A percentile compares a stretch with the other conserved stretches of the same genome.
Conservation (phyloP, 2,113 vertebrate genomes). For the Charina bottae region DNA sequence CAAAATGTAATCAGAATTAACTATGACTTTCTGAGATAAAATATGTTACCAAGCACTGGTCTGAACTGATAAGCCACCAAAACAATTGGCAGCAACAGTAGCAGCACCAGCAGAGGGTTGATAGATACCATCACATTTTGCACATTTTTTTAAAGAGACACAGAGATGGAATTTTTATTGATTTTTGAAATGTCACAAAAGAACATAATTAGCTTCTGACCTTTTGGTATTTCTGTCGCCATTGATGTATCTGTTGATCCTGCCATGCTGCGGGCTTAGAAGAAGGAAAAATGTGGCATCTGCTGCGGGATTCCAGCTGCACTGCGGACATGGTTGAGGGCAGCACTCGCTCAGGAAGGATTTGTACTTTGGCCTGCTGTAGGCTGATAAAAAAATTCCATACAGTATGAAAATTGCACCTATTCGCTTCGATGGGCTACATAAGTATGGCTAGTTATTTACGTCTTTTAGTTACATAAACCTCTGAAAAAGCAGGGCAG, state of each 20-base stretch:
- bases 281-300: slow-evolving; percentile 79
- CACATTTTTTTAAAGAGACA: background rate
- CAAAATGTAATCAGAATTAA: slow-evolving; percentile 11
- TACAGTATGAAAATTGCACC: background rate
- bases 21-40: background rate
- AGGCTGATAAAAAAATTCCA: slow-evolving; percentile 74
- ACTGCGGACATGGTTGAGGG: slow-evolving; percentile 88
- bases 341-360: slow-evolving; percentile 92
- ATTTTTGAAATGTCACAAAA: slow-evolving; percentile 12
- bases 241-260: slow-evolving; percentile 77
- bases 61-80: slow-evolving; percentile 6
- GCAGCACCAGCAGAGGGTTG: background rate
- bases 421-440: background rate
- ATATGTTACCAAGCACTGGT: background rate
- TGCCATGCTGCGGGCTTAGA: slow-evolving; percentile 74
- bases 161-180: background rate
- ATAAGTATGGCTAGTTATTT: background rate
- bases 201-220: slow-evolving; percentile 68
- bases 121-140: background rate
- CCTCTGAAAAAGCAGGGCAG: background rate
- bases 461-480: background rate
- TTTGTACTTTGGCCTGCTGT: slow-evolving; percentile 94
- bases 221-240: slow-evolving; percentile 90
- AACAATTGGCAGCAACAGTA: background rate
- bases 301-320: slow-evolving; percentile 83